Base-by-base conservation (phyloP, 2,888 invertebrate genomes). In the Punctoribates punctum region DNA sequence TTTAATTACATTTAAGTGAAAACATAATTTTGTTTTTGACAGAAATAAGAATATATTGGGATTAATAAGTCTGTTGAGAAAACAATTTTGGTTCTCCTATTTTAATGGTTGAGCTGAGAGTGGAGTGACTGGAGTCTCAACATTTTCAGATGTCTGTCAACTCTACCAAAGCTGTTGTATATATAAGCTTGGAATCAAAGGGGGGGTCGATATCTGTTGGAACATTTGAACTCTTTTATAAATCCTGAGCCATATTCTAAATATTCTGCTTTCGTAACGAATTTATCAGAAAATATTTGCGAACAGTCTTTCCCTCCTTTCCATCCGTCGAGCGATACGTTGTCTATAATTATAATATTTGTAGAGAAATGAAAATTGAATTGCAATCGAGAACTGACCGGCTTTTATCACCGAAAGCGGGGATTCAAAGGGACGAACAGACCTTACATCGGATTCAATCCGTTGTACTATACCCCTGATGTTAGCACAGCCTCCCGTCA, bases 161-260 rank as follows among this genome's bases (percentile, higher is more conserved):
- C n/a, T n/a, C n/a, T n/a, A n/a, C n/a, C n/a, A n/a, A n/a, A n/a
- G n/a, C n/a, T n/a, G n/a, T n/a, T n/a, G n/a, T n/a, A n/a, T n/a
- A n/a, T n/a, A n/a, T n/a, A n/a, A n/a, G n/a, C n/a, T n/a, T n/a
- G n/a, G n/a, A n/a, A n/a, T n/a, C n/a, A n/a, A n/a, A n/a, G n/a
- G n/a, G 42, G 4, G 42, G 11, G 9, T 42, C 42, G 4, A 11
- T 34, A 65, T 17, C 17, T 15, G n/a, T 65, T 65, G 5, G 65
- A 65, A 38, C 34, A 29, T n/a, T 65, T 65, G 27, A 34, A 38
- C 27, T 65, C 17, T 65, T 65, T 65, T 17, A 65, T 34, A n/a
- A 6, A 38, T 34, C 38, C 20, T 2, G 38, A 1, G 3, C 65
- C 65, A n/a, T 34, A 65, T n/a, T 65, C 65, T 34, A n/a, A 65